Evolutionary conservation across 2,113 vertebrate genomes (phyloP).

Genomic region (Strigops habroptila): DNA sequence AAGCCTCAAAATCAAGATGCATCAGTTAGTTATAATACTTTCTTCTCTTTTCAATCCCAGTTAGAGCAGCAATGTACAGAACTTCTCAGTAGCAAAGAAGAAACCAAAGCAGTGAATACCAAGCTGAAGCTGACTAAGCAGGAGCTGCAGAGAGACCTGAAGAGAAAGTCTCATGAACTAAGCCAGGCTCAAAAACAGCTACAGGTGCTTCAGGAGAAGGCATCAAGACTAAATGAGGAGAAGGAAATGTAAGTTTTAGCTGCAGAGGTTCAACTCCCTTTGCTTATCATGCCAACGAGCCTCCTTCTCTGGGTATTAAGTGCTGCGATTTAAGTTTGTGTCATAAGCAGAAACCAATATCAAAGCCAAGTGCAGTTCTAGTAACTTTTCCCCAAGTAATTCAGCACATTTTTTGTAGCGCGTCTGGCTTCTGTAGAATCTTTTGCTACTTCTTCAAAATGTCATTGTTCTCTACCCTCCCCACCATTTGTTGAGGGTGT

Average conservation of each 20-base stretch:
- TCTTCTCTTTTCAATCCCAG: conserved; percentile 54
- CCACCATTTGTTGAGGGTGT: not conserved
- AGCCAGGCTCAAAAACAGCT: conserved; percentile 83
- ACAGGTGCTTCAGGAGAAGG: conserved; percentile 81
- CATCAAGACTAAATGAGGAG: conserved; percentile 80
- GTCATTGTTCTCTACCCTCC: not conserved
- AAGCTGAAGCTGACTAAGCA: conserved; percentile 87
- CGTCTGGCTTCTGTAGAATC: not conserved
- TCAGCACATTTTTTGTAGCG: not conserved
- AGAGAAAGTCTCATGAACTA: conserved; percentile 79
- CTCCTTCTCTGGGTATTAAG: not conserved
- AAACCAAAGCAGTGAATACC: conserved; percentile 84
- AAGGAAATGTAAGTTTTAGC: conserved; percentile 84
- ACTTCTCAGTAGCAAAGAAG: conserved; percentile 82
- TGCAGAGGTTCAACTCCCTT: not conserved
- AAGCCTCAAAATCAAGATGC: not conserved
- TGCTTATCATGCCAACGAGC: not conserved
- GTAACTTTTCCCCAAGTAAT: not conserved
- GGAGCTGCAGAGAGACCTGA: conserved; percentile 82
- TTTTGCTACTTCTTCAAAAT: not conserved
- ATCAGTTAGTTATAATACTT: not conserved
- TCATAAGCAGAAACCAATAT: not conserved
- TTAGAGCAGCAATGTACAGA: conserved; percentile 83
- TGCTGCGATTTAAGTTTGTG: not conserved
- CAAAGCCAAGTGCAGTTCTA: not conserved